A percentile compares a stretch with the other conserved stretches of the same genome.
Evolutionary conservation across 2,888 invertebrate species (phyloP).

Genomic region (Allolobophora icterica): DNA sequence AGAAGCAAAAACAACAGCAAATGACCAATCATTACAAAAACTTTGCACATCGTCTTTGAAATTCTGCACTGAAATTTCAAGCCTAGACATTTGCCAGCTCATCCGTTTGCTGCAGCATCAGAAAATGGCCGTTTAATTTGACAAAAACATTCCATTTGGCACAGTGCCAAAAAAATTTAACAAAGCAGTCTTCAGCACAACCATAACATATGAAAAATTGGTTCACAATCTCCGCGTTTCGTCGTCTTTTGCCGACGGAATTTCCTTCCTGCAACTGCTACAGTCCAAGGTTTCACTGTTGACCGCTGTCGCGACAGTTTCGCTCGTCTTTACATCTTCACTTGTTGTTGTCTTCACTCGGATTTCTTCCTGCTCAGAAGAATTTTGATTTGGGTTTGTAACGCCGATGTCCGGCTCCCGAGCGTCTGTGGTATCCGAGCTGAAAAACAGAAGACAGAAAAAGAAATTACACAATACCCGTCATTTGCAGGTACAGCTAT

Average conservation of each 20-base stretch:
- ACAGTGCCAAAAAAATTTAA: slow-evolving; percentile 14
- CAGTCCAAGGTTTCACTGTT: not conserved
- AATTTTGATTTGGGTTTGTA: slow-evolving; percentile 28
- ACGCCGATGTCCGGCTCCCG: slow-evolving; percentile 30
- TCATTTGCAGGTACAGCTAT: not conserved
- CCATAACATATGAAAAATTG: slow-evolving; percentile 11
- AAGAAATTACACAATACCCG: not conserved
- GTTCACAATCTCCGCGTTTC: not conserved
- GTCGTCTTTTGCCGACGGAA: not conserved
- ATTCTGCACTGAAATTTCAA: slow-evolving; percentile 17
- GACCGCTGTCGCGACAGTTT: not conserved
- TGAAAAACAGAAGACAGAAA: slow-evolving; percentile 5
- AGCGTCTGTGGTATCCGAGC: slow-evolving; percentile 34
- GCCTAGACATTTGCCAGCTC: not conserved
- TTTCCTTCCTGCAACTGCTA: not conserved
- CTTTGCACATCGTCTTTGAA: not conserved
- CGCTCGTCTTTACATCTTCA: not conserved
- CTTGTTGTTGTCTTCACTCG: not conserved
- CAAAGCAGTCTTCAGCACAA: slow-evolving; percentile 14
- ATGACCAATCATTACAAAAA: not conserved
- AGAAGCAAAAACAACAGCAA: slow-evolving; percentile 1
- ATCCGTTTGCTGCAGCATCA: not conserved
- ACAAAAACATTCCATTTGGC: slow-evolving; percentile 26
- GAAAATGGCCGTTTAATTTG: not conserved
- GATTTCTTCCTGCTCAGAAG: slow-evolving; percentile 29